Evolutionary conservation across 2,113 vertebrate genomes (phyloP), one percentile per base, ranked within the genome.

Genomic region (Fulmarus glacialis): DNA sequence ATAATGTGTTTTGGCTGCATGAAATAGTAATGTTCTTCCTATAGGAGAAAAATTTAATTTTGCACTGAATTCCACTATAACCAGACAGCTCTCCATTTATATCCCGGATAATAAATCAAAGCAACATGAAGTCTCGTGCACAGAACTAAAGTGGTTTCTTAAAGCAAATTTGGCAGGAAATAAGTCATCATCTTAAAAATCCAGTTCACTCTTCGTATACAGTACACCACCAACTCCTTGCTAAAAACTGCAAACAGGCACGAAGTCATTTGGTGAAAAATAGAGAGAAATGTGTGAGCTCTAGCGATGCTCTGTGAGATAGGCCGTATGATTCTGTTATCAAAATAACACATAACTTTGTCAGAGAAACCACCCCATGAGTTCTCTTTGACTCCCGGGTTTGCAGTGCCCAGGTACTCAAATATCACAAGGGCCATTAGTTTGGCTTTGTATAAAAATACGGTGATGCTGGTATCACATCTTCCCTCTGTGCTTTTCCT

Each of bases 101-200:
- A 90, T 93, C 88, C 94, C 58, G 89, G 58, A 6, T 85, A 93
- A 91, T 95, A 97, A 96, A 96, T 96, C 93, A 97, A 79, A 94
- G 87, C 82, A 74, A 94, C 87, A 42, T 72, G 68, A 95, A 95
- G 89, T 60, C 89, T 89, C 56, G 13, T 89, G 89, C 64, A 9
- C 7, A 3, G 84, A 91, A 87, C 89, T 93, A 45, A 95, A 97
- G 95, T 89, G 87, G 92, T 97, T 96, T 89, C 94, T 97, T 95
- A n/a, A 89, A 92, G 81, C 56, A 94, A 91, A 96, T 92, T 89
- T 95, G 94, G 91, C 97, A 96, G 91, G 82, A 91, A 95, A 73
- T 71, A 89, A 94, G 89, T 81, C 48, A 8, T 82, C 86, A 36
- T 82, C 81, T 79, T 68, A 59, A 89, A 93, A 96, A 96, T 36